Base-by-base conservation (phyloP, 2,797 vertebrate genomes). In the Galago senegalensis region DNA sequence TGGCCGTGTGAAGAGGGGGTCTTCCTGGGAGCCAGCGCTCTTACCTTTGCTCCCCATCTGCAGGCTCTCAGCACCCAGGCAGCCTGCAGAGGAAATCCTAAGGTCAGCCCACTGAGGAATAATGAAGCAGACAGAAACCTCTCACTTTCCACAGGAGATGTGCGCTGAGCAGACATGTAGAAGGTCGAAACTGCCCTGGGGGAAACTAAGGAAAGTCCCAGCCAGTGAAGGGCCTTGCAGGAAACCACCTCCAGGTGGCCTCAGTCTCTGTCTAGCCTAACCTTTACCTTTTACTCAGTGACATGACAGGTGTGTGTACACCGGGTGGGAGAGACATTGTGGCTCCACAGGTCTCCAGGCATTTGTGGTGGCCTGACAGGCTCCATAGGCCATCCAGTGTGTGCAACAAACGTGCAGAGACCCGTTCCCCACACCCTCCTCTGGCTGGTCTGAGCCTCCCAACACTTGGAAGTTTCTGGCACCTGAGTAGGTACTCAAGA, bases 281-380 rank as follows among this genome's bases (percentile, higher is more conserved):
- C 60, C 4, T 70, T 92, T 29, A 40, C 77, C 43, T 83, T 93
- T 25, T 27, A 2, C 61, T 58, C 21, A 10, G 53, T 18, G 8
- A 84, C 63, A n/a, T 3, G 7, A 76, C 73, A 70, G 9, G 11
- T 29, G 14, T 60, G 58, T 70, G 1, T 17, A 1, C 12, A 27
- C 31, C 1, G 20, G 4, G 8, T 1, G 0, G 4, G 40, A 31
- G 11, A 34, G 21, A 23, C 2, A 1, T 20, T 3, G 27, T 37
- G 25, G 25, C 12, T 56, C 60, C 20, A 7, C 37, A 85, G 40
- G n/a, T 82, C 82, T 72, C 93, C 43, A 63, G 25, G 20, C 31
- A 21, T 72, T 34, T 1, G 7, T 16, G 9, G 56, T 37, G 17
- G 58, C 53, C 82, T 60, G 7, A 37, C 6, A 16, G 92, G 11